A percentile compares a stretch with the other conserved stretches of the same genome.
Conservation (phyloP, 1,140 invertebrate species). For the Myzus persicae region DNA sequence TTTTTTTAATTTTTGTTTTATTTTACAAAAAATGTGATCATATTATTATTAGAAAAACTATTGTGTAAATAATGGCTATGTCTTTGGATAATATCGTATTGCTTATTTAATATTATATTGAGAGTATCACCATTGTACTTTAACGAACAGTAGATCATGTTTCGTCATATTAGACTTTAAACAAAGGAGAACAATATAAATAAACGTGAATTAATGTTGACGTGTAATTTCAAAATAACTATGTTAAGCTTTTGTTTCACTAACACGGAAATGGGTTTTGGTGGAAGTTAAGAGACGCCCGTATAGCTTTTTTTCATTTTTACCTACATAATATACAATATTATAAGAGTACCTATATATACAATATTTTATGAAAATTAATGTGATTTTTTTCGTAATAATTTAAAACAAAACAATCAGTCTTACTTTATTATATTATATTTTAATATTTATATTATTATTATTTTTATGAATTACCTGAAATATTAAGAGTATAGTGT, state of each 20-base stretch:
- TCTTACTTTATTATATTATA: conserved; percentile 8
- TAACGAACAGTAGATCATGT: conserved; percentile 29
- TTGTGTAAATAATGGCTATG: background rate
- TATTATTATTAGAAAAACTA: background rate
- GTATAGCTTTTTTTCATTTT: conserved; percentile 4
- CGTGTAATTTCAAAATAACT: conserved; percentile 42
- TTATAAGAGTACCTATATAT: background rate
- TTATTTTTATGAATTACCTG: conserved; percentile 13
- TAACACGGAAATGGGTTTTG: conserved; percentile 18
- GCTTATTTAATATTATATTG: conserved; percentile 25
- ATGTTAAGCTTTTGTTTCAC: conserved; percentile 32
- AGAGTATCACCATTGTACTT: background rate
- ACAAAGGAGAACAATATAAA: conserved; percentile 6
- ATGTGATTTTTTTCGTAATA: conserved; percentile 28
- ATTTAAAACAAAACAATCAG: conserved; percentile 8
- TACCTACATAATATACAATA: background rate
- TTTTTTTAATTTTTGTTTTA: background rate
- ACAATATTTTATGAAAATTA: conserved; percentile 48
- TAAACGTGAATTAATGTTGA: conserved; percentile 41
- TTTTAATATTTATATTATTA: conserved; percentile 4
- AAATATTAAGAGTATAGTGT: background rate
- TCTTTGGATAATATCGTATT: background rate
- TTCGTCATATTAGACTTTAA: conserved; percentile 20
- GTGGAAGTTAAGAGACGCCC: background rate
- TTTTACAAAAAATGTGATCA: background rate